Evolutionary conservation across 1,140 invertebrate genomes (phyloP).

Genomic region (Proctacanthus coquilletti): DNA sequence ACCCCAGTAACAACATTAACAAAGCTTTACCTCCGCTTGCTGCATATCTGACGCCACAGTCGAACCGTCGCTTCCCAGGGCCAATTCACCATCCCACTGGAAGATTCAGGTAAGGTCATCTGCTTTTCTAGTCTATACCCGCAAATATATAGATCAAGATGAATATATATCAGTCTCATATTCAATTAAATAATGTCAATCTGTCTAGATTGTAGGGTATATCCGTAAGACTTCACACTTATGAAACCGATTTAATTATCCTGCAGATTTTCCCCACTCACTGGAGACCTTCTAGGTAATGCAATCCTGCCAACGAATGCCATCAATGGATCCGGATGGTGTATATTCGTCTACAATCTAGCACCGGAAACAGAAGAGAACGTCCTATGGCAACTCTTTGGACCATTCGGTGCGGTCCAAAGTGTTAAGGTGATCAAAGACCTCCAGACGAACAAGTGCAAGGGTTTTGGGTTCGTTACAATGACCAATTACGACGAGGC

Average conservation of each 20-base stretch:
- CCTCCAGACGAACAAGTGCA: slow-evolving; percentile 93
- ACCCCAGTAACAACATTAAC: slow-evolving; percentile 43
- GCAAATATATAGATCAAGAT: too few species aligned
- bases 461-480: slow-evolving; percentile 94
- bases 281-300: slow-evolving; percentile 68
- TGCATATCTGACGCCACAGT: slow-evolving; percentile 35
- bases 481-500: slow-evolving; percentile 98
- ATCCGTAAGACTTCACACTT: neutral
- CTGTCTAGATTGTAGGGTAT: neutral
- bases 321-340: slow-evolving; percentile 63
- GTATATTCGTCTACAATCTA: slow-evolving; percentile 97
- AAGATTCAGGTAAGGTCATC: slow-evolving; percentile 4
- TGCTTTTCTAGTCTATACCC: too few species aligned
- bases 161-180: neutral
- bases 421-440: slow-evolving; percentile 88
- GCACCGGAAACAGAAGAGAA: slow-evolving; percentile 94
- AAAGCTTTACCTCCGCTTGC: slow-evolving; percentile 36
- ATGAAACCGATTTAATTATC: neutral
- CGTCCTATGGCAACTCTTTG: slow-evolving; percentile 84
- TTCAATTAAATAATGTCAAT: neutral
- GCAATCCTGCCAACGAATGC: slow-evolving; percentile 41
- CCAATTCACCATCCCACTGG: slow-evolving; percentile 6
- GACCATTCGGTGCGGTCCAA: slow-evolving; percentile 93
- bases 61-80: slow-evolving; percentile 5
- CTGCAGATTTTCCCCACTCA: slow-evolving; percentile 70